phyloP scores from a whole-genome alignment of 2,888 invertebrate genomes.

The Hyalella azteca region DNA sequence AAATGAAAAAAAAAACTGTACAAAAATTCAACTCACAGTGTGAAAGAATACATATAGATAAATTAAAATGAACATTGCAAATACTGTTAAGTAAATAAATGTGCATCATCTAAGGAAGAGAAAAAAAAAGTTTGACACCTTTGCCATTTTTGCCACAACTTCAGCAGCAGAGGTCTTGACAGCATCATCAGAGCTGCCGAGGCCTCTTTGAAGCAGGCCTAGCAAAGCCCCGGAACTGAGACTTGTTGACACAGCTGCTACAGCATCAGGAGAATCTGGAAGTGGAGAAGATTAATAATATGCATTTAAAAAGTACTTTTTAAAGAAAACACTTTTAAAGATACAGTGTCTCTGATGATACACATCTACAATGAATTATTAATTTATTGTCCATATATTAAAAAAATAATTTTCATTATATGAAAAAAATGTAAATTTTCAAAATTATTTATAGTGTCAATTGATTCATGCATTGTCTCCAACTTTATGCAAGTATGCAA shows the following conservation, averaged over 20 bases:
- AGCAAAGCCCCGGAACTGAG: not conserved
- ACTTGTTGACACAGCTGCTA: not conserved
- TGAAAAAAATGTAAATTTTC: too few relatives aligned
- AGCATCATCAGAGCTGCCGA: not conserved
- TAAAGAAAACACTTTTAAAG: not conserved
- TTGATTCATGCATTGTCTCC: too few relatives aligned
- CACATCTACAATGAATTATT: not conserved
- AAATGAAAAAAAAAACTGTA: too few relatives aligned
- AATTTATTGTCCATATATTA: not conserved
- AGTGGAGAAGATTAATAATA: not conserved
- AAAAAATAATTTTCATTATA: too few relatives aligned
- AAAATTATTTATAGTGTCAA: too few relatives aligned
- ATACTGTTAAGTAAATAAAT: too few relatives aligned
- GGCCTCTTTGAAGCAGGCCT: not conserved
- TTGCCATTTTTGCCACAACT: conserved; percentile 78
- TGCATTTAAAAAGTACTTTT: not conserved
- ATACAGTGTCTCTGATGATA: not conserved
- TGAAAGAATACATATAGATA: too few relatives aligned
- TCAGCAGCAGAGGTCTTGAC: conserved; percentile 67
- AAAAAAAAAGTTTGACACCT: conserved; percentile 61
- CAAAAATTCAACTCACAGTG: too few relatives aligned
- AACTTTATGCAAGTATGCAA: too few relatives aligned
- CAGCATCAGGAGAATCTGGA: conserved; percentile 5
- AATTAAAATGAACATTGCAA: too few relatives aligned
- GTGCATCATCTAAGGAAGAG: not conserved